Conservation (phyloP, 2,113 vertebrate genomes). For the Notarius lentiginosus region DNA sequence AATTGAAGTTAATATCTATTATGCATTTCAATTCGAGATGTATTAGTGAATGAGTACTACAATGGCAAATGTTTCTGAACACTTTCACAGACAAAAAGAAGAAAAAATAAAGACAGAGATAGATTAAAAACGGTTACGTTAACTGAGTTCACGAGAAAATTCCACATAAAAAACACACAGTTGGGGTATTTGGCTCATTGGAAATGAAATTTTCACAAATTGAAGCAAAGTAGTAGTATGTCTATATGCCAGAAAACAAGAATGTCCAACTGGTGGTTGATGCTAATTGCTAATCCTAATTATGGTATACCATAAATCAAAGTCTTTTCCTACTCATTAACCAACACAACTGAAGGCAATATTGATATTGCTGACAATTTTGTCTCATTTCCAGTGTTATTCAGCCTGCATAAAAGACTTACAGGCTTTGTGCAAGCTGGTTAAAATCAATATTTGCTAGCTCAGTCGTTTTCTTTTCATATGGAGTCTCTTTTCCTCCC, state of each 20-base stretch:
- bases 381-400: background rate
- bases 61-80: background rate
- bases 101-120: background rate
- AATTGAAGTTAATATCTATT: background rate
- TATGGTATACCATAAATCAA: background rate
- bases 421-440: background rate
- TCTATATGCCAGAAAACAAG: background rate
- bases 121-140: background rate
- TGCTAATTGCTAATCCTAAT: background rate
- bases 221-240: background rate
- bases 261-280: background rate
- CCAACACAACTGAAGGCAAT: background rate
- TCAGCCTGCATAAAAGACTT: background rate
- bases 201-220: background rate
- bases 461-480: conserved; percentile 2
- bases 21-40: background rate
- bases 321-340: background rate
- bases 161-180: too few relatives aligned
- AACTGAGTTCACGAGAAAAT: too few relatives aligned
- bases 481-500: background rate
- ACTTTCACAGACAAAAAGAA: background rate
- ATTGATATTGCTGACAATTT: background rate
- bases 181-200: too few relatives aligned
- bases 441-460: background rate
- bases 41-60: background rate